phyloP scores from a whole-genome alignment of 2,113 vertebrate genomes.

The Amphiprion ocellaris region DNA sequence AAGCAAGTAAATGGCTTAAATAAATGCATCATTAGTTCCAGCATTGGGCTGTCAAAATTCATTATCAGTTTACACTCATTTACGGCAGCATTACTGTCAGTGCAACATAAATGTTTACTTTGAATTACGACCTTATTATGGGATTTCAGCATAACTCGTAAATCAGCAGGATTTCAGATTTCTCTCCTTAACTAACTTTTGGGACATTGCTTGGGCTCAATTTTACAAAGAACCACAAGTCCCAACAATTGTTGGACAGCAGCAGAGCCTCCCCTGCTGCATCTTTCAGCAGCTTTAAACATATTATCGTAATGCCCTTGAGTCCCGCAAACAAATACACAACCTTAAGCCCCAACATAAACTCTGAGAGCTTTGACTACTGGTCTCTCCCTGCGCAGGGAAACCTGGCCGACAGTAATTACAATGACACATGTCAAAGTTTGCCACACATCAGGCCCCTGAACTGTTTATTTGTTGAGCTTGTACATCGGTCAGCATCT shows the following conservation, averaged over 20 bases:
- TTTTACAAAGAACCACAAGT: slow-evolving; percentile 47
- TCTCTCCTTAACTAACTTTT: slow-evolving; percentile 41
- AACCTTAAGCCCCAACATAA: slow-evolving; percentile 56
- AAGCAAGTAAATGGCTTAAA: slow-evolving; percentile 76
- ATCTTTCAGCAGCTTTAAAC: slow-evolving; percentile 41
- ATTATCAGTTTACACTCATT: slow-evolving; percentile 77
- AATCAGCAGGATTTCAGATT: slow-evolving; percentile 60
- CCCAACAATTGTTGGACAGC: slow-evolving; percentile 29
- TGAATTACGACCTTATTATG: slow-evolving; percentile 78
- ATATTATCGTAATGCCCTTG: slow-evolving; percentile 38
- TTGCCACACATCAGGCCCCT: slow-evolving; percentile 13
- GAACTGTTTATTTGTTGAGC: slow-evolving; percentile 57
- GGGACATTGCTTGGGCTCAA: slow-evolving; percentile 40
- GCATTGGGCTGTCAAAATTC: slow-evolving; percentile 76
- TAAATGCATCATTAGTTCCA: slow-evolving; percentile 84
- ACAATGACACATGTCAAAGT: slow-evolving; percentile 18
- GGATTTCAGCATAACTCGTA: slow-evolving; percentile 60
- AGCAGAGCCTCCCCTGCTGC: slow-evolving; percentile 23
- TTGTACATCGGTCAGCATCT: slow-evolving; percentile 20
- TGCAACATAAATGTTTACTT: slow-evolving; percentile 73
- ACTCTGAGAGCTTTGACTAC: slow-evolving; percentile 31
- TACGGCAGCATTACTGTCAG: slow-evolving; percentile 64
- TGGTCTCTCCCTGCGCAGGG: slow-evolving; percentile 13
- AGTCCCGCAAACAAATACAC: slow-evolving; percentile 59
- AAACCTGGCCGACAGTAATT: slow-evolving; percentile 28